phyloP scores from a whole-genome alignment of 2,797 vertebrate genomes.

The Pseudochirops cupreus region DNA sequence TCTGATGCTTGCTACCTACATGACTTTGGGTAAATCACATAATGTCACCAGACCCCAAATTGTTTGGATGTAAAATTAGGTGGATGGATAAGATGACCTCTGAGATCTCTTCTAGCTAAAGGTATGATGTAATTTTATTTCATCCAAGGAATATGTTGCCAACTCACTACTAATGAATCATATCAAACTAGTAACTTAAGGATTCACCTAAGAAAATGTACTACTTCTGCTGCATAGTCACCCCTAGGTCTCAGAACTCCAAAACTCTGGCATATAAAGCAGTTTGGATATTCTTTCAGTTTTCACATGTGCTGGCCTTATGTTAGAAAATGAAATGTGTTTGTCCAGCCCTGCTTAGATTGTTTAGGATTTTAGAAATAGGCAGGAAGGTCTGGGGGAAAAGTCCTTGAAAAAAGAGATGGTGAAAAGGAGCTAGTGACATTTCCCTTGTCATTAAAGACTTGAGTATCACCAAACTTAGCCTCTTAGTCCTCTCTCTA shows the following conservation, averaged over 20 bases:
- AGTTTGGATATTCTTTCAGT: neutral
- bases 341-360: neutral
- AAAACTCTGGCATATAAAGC: neutral
- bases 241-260: neutral
- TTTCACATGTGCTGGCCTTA: neutral
- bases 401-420: slow-evolving; percentile 26
- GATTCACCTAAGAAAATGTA: neutral
- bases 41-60: neutral
- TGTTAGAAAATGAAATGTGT: neutral
- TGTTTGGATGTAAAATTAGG: neutral
- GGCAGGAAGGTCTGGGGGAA: neutral
- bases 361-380: slow-evolving; percentile 36
- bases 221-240: neutral
- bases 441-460: slow-evolving; percentile 21
- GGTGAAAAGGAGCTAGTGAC: neutral
- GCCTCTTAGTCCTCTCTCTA: slow-evolving; percentile 20
- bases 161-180: neutral
- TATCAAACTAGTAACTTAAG: neutral
- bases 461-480: neutral
- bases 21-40: neutral
- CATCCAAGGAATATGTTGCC: neutral
- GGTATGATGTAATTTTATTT: neutral
- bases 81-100: neutral
- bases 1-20: neutral
- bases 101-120: neutral